Evolutionary conservation across 2,797 vertebrate genomes (phyloP), one percentile per base, ranked within the genome.

Genomic region (Momotus momota): DNA sequence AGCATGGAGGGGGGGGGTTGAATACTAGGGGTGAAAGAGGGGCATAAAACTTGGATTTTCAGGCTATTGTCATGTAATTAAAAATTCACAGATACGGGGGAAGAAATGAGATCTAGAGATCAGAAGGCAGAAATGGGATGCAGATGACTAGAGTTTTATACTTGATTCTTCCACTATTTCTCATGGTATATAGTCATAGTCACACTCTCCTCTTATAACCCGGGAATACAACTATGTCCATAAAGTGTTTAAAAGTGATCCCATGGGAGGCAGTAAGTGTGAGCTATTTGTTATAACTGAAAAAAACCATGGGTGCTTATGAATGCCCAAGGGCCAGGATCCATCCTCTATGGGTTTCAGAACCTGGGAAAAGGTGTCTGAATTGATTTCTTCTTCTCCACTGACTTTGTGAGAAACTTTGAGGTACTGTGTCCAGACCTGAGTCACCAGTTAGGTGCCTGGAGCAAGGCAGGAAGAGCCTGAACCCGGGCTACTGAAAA

Each of bases 91-190:
- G 13, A 16, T 45, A 8, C 19, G 33, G 27, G 51, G 35, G 15
- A 31, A 62, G 38, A 71, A 71, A 23, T 27, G 80, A 61, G 75
- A 26, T 74, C 48, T 69, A 20, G 58, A 64, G 74, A 54, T 71
- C 79, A 69, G 66, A 81, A 86, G 58, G 82, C 65, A 64, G 79
- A 79, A 70, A 46, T 35, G 46, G 62, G 33, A 60, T 86, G 89
- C 29, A 72, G 69, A 43, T 58, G 48, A 35, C 9, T 6, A 7
- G 35, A 41, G 40, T 55, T 95, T 69, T 75, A 23, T 67, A 86
- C 73, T 25, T 78, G 64, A 17, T 86, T 92, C 12, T 83, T 29
- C 21, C 35, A 12, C 61, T 79, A 0, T 60, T 81, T 86, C 52
- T 88, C 33, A 6, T 13, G 14, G 9, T 33, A 5, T 6, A 0